These are phyloP conservation scores for Protomyctophum bolini DNA, from an alignment of 2,113 vertebrate species.

Conservation along the genomic window DNA sequence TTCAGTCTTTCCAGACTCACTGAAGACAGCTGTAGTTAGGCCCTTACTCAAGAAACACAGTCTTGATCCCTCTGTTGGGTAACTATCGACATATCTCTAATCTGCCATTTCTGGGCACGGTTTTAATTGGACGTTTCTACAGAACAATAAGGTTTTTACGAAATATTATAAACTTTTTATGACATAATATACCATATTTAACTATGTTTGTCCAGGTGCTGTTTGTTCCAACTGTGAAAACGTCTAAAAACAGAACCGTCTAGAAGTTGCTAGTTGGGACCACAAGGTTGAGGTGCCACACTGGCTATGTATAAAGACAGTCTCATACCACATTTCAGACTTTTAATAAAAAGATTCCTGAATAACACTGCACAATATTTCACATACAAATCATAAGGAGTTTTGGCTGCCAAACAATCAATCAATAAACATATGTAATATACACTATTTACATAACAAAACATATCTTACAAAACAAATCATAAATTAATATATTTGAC, in stretches of 20 bases:
- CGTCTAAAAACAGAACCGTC: conserved; percentile 36
- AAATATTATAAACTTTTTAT: no score
- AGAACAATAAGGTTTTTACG: no score
- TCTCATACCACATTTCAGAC: not conserved
- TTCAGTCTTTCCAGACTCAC: no score
- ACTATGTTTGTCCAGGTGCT: conserved; percentile 64
- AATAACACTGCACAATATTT: not conserved
- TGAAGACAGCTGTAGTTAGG: no score
- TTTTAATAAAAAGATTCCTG: not conserved
- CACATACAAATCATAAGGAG: conserved; percentile 2
- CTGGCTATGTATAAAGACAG: not conserved
- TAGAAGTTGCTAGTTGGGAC: conserved; percentile 3
- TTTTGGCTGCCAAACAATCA: conserved; percentile 51
- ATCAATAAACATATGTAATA: conserved; percentile 62
- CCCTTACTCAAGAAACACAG: no score
- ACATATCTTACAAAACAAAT: conserved; percentile 55
- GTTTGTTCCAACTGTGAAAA: conserved; percentile 48
- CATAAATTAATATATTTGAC: conserved; percentile 75
- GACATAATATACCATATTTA: no score
- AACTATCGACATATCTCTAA: no score
- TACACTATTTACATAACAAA: conserved; percentile 73
- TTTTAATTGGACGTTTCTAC: not conserved
- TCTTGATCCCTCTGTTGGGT: no score
- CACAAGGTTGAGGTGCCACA: not conserved
- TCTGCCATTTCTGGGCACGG: no score